Evolutionary conservation across 92 coral and sea anemone genomes (phyloP), one percentile per base, ranked within the genome.

Genomic region (Porites cylindrica): DNA sequence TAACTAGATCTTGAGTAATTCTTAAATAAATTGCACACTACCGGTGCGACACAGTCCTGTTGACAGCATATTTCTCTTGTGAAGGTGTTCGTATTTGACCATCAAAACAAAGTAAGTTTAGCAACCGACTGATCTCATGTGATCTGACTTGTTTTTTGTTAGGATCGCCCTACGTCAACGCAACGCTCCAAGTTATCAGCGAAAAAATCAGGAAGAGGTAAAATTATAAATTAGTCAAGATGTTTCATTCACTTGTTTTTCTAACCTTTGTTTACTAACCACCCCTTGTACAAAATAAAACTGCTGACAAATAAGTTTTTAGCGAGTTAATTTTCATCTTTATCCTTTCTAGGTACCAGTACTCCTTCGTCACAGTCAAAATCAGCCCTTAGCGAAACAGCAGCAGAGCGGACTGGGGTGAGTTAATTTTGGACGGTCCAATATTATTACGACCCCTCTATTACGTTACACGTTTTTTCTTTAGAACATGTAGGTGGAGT

Each of bases 141-240:
- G 47, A 38, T 38, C 47, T 38, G 6, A 29, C 47, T 38, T 38
- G 47, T 38, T 82, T 10, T 43, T 13, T 61, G 47, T 17, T 53
- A 94, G 98, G 98, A 94, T 62, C 89, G 98, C 53, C 96, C 98
- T 62, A 71, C 86, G 16, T 94, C 98, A 10, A 90, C 98, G 8
- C 94, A 85, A 38, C 88, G 93, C 73, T 84, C 88, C 23, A 94
- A 94, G 83, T 87, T 91, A 50, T 93, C 96, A 24, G 93, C 89
- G 71, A 88, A 94, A 78, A 94, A 93, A 78, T 88, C 90, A 54
- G 93, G 90, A 62, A 68, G 94, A 91, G 92, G 92, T 88, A 75
- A 80, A 38, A 38, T 38, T 38, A 38, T 38, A 38, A 38, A 38
- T 38, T 3, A 38, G 5, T 38, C 47, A 3, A 38, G 47, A 4